These are phyloP conservation scores for Galeopterus variegatus DNA, from an alignment of 2,113 vertebrate species.

Conservation along the genomic window DNA sequence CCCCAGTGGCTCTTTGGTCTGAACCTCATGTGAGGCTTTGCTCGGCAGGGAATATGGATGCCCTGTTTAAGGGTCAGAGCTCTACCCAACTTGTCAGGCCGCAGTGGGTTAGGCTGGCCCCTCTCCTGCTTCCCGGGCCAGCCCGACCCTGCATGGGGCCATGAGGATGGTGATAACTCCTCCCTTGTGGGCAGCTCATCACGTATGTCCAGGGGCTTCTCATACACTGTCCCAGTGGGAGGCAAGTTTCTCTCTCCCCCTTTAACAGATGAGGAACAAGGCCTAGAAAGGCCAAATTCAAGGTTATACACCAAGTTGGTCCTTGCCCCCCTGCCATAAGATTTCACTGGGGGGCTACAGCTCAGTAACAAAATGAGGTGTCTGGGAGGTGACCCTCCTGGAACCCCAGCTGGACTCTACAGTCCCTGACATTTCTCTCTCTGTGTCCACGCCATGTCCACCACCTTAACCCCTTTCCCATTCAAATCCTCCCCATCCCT, in stretches of 20 bases:
- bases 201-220: background rate
- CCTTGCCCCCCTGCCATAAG: background rate
- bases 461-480: background rate
- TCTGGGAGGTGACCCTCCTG: background rate
- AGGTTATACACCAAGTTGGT: background rate
- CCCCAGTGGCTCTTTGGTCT: background rate
- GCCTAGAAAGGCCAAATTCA: background rate
- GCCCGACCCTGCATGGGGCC: background rate
- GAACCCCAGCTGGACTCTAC: background rate
- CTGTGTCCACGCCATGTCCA: too few relatives aligned
- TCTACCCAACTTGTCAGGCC: background rate
- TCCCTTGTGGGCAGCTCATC: background rate
- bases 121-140: background rate
- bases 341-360: too few relatives aligned
- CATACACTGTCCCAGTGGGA: background rate
- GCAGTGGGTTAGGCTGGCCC: too few relatives aligned
- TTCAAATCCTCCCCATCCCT: background rate
- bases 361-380: fast-evolving
- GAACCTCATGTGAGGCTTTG: background rate
- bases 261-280: background rate
- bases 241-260: background rate
- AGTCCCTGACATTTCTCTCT: background rate
- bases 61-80: background rate
- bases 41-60: too few relatives aligned
- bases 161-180: background rate